Evolutionary conservation across 2,888 invertebrate genomes (phyloP).

Genomic region (Pyrgus malvae): DNA sequence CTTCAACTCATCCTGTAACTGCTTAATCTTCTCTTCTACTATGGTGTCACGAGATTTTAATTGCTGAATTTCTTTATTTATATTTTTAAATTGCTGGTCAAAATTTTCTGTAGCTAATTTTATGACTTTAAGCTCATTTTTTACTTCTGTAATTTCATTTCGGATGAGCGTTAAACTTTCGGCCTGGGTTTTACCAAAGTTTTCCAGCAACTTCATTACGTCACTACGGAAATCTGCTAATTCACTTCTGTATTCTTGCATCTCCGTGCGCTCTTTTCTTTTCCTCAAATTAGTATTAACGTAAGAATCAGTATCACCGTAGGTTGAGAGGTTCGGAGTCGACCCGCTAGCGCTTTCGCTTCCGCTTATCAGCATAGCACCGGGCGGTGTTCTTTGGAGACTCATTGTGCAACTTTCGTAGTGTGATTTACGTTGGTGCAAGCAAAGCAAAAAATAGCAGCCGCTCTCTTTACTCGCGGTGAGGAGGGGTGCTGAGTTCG

Average conservation of each 20-base stretch:
- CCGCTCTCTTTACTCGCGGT: slow-evolving; percentile 5
- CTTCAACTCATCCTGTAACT: neutral
- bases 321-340: neutral
- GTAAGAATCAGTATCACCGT: slow-evolving; percentile 3
- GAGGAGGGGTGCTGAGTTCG: slow-evolving; percentile 1
- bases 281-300: slow-evolving; percentile 3
- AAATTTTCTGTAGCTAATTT: slow-evolving; percentile 22
- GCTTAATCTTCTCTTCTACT: slow-evolving; percentile 6
- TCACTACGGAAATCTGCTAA: slow-evolving; percentile 18
- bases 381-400: slow-evolving; percentile 8
- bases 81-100: slow-evolving; percentile 22
- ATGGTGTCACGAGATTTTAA: slow-evolving; percentile 26
- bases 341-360: slow-evolving; percentile 11
- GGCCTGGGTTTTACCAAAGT: slow-evolving; percentile 25
- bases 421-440: too few species aligned
- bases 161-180: slow-evolving; percentile 21
- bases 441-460: neutral
- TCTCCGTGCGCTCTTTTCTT: slow-evolving; percentile 15
- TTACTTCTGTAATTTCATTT: slow-evolving; percentile 22
- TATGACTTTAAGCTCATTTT: slow-evolving; percentile 20
- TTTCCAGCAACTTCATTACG: slow-evolving; percentile 24
- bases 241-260: slow-evolving; percentile 14
- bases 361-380: neutral
- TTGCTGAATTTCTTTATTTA: slow-evolving; percentile 22
- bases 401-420: too few species aligned